phyloP scores from a whole-genome alignment of 2,888 invertebrate species.

The Coecobrya sp. region DNA sequence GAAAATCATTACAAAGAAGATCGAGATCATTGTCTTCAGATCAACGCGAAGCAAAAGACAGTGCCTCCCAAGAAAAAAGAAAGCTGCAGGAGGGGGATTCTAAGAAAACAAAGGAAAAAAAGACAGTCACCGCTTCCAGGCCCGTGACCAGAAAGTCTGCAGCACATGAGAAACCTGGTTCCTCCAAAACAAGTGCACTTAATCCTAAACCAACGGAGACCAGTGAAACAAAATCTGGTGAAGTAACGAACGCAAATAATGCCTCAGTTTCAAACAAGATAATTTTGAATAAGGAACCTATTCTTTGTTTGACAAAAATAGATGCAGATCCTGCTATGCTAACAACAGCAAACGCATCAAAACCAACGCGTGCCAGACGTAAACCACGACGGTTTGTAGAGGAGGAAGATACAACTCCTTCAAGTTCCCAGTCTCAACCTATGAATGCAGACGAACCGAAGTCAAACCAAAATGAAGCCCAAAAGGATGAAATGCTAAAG shows the following conservation, averaged over 20 bases:
- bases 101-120: background rate
- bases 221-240: too few relatives aligned
- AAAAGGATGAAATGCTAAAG: background rate
- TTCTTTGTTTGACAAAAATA: constrained; percentile 2
- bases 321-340: background rate
- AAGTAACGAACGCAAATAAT: too few relatives aligned
- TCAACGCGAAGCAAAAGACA: background rate
- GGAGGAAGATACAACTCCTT: background rate
- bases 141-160: constrained; percentile 3
- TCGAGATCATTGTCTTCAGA: constrained; percentile 2
- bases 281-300: background rate
- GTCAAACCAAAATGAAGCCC: background rate
- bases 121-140: background rate
- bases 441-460: background rate
- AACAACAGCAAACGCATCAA: background rate
- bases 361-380: background rate
- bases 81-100: background rate
- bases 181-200: background rate
- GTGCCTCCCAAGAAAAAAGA: background rate
- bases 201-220: background rate
- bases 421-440: too few relatives aligned
- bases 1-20: background rate
- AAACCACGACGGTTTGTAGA: constrained; percentile 15
- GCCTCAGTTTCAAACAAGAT: background rate
- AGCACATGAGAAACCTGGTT: background rate